A percentile compares a stretch with the other conserved stretches of the same genome.
These are phyloP conservation scores for Apantesis nais DNA, from an alignment of 2,888 invertebrate species.

Conservation along the genomic window DNA sequence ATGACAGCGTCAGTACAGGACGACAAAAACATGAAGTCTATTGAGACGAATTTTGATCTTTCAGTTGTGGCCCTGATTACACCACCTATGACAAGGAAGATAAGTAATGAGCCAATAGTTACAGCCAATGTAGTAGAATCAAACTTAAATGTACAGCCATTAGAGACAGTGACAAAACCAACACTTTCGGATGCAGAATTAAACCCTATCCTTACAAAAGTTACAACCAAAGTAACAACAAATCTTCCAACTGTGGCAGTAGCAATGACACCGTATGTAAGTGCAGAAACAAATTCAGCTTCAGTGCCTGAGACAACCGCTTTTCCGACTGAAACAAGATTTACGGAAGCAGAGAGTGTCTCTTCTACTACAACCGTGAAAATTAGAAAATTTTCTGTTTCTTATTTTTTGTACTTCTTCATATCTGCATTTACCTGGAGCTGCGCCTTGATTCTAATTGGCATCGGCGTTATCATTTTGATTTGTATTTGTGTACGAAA, in stretches of 20 bases:
- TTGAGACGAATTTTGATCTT: neutral
- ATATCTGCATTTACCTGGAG: neutral
- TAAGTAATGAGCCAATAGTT: too few relatives aligned
- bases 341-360: neutral
- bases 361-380: neutral
- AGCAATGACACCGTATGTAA: neutral
- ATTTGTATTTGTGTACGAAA: neutral
- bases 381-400: neutral
- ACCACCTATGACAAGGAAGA: too few relatives aligned
- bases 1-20: neutral
- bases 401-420: neutral
- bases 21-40: neutral
- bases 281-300: neutral
- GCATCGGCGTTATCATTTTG: neutral
- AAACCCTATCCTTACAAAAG: too few relatives aligned
- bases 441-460: neutral
- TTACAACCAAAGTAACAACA: too few relatives aligned
- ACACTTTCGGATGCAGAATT: too few relatives aligned
- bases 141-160: neutral
- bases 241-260: too few relatives aligned
- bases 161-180: too few relatives aligned
- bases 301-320: neutral
- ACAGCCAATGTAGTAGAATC: neutral
- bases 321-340: neutral
- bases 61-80: neutral